Evolutionary conservation across 2,113 vertebrate species (phyloP).

Genomic region (Phrynosoma blainvillii): DNA sequence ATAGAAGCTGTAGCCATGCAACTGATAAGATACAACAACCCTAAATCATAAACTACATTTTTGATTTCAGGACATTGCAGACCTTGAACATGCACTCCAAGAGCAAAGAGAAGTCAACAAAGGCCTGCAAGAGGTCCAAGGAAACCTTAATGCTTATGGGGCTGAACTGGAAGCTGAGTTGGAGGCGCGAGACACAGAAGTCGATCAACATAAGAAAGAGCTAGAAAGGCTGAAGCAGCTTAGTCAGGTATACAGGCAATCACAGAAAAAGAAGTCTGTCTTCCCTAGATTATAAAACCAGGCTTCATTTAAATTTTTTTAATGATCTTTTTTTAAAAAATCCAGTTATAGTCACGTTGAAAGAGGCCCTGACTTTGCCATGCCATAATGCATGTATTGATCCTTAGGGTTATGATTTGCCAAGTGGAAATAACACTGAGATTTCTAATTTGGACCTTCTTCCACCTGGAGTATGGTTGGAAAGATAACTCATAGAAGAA

Average conservation of each 20-base stretch:
- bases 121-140: slow-evolving; percentile 75
- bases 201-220: slow-evolving; percentile 79
- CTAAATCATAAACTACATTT: background rate
- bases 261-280: background rate
- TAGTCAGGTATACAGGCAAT: slow-evolving; percentile 72
- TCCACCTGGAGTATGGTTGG: background rate
- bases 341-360: background rate
- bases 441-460: background rate
- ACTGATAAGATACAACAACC: no score
- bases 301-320: background rate
- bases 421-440: background rate
- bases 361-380: background rate
- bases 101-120: slow-evolving; percentile 76
- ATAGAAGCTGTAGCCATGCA: background rate
- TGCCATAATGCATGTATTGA: background rate
- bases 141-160: slow-evolving; percentile 71
- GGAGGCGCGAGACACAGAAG: slow-evolving; percentile 74
- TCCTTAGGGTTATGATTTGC: background rate
- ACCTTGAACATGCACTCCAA: slow-evolving; percentile 73
- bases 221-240: slow-evolving; percentile 69
- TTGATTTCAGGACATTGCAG: slow-evolving; percentile 76
- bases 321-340: background rate
- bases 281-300: background rate
- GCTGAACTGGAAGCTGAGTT: slow-evolving; percentile 80
- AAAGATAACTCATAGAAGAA: background rate